These are phyloP conservation scores for Tetramorium bicarinatum DNA, from an alignment of 2,888 invertebrate genomes.

Conservation along the genomic window DNA sequence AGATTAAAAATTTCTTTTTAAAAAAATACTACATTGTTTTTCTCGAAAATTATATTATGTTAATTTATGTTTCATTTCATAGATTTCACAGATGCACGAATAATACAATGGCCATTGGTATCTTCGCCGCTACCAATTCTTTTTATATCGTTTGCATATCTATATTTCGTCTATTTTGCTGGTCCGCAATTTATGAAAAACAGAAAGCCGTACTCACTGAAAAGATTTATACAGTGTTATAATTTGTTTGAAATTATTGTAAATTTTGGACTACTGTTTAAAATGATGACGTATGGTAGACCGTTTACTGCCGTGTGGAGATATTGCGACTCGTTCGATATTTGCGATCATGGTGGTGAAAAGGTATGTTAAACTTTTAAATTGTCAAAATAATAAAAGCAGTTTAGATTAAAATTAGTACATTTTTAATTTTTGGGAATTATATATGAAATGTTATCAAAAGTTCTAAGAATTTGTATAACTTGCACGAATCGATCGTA, in stretches of 20 bases:
- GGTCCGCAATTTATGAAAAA: conserved; percentile 27
- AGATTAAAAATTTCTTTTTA: neutral
- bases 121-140: neutral
- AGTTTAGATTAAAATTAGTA: neutral
- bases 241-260: conserved; percentile 20
- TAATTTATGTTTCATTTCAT: neutral
- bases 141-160: neutral
- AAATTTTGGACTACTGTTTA: neutral
- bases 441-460: neutral
- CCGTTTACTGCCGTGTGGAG: neutral
- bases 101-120: neutral
- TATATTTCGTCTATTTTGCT: neutral
- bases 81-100: neutral
- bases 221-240: conserved; percentile 16
- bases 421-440: neutral
- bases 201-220: conserved; percentile 13
- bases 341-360: neutral
- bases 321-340: neutral
- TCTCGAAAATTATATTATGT: neutral
- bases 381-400: neutral
- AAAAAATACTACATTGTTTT: neutral
- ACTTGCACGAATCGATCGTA: too few relatives aligned
- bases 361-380: conserved; percentile 22
- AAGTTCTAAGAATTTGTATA: too few relatives aligned
- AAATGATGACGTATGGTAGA: neutral